Percentiles rank a stretch among this genome's conserved stretches.
Evolutionary conservation across 2,888 invertebrate species (phyloP).

Genomic region (Synanthedon myopaeformis): DNA sequence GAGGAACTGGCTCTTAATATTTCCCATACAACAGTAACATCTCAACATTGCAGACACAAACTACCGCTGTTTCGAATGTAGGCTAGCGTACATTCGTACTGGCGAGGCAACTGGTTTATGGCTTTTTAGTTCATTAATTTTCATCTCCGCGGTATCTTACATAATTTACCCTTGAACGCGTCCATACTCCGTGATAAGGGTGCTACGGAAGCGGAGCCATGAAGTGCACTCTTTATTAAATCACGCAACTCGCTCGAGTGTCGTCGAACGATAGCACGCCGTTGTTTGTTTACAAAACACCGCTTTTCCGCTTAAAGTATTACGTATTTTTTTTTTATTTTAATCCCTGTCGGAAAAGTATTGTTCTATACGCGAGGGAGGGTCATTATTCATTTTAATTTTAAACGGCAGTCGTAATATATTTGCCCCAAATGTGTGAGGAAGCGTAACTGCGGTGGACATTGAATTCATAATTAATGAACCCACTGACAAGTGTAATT

Average conservation of each 20-base stretch:
- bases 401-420: conserved; percentile 16
- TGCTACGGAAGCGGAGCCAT: background rate
- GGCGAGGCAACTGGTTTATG: background rate
- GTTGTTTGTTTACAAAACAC: conserved; percentile 65
- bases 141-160: conserved; percentile 59
- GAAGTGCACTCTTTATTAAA: conserved; percentile 46
- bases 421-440: conserved; percentile 12
- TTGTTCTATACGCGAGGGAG: conserved; percentile 2
- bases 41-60: no score
- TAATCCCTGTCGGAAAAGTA: conserved; percentile 14
- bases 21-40: no score
- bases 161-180: conserved; percentile 66
- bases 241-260: conserved; percentile 57
- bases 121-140: conserved; percentile 67
- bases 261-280: conserved; percentile 57
- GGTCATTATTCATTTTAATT: conserved; percentile 12
- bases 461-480: conserved; percentile 17
- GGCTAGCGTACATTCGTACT: background rate
- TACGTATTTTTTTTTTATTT: conserved; percentile 17
- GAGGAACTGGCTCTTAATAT: no score
- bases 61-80: no score
- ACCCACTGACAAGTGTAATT: conserved; percentile 1
- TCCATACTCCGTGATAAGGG: conserved; percentile 63
- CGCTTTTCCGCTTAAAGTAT: conserved; percentile 51
- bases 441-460: conserved; percentile 18